Base-by-base conservation (phyloP, 2,888 invertebrate species). In the Fissipunctia ypsillon region DNA sequence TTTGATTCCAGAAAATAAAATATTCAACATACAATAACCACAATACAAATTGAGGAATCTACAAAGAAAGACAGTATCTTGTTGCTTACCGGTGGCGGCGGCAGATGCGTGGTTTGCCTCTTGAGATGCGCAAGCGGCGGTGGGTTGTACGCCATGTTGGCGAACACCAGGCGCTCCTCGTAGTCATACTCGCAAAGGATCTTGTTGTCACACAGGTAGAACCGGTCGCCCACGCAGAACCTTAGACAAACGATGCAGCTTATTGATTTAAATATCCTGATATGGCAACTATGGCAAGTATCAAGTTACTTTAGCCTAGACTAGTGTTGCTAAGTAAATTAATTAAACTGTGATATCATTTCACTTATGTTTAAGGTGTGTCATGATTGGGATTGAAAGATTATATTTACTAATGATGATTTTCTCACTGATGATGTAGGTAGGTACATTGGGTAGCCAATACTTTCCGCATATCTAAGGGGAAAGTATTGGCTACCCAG, bases 151-250 rank as follows among this genome's bases (percentile, higher is more conserved):
- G 98, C 98, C 98, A 99, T 98, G 92, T 98, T 99, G 81, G 99
- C 99, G 93, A 99, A 99, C 84, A 99, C 98, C 94, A 99, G 97
- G 86, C 99, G 97, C 95, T 99, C 99, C 92, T 99, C 99, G 93
- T 99, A 99, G 94, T 99, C 99, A 93, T 99, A 99, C 95, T 99
- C 99, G 96, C 99, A 99, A 69, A 99, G 97, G 87, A 99, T 99
- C 97, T 99, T 99, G 96, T 99, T 99, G 95, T 99, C 99, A 96
- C 99, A 99, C 88, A 99, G 96, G 96, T 99, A 99, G 96, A 99
- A 99, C 84, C 99, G 97, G 94, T 99, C 99, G 48, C 99, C 99
- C 59, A 99, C 99, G 95, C 99, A 99, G 96, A 99, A 99, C 97
- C 99, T 99, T 97, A 56, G 76, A 85, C 84, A 86, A 86, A 80